A percentile compares a stretch with the other conserved stretches of the same genome.
phyloP scores from a whole-genome alignment of 2,797 vertebrate species.

The Threskiornis aethiopicus region DNA sequence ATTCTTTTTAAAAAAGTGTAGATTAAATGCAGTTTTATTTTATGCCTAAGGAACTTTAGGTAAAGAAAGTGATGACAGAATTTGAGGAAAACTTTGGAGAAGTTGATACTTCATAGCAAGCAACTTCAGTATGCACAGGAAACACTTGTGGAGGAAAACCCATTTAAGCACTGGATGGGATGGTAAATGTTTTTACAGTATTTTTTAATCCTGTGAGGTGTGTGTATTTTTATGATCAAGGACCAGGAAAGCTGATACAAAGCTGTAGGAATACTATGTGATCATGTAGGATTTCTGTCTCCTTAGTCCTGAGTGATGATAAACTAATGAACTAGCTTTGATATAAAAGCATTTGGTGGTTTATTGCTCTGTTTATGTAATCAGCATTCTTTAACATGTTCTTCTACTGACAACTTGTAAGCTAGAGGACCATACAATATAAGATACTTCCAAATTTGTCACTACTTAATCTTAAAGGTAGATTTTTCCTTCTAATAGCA shows the following conservation, averaged over 20 bases:
- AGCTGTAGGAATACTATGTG: conserved; percentile 7
- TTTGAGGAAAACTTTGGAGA: background rate
- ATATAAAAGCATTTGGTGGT: background rate
- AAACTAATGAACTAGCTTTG: background rate
- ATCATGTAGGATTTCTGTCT: conserved; percentile 44
- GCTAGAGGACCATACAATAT: background rate
- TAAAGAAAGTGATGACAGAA: background rate
- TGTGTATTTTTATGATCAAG: background rate
- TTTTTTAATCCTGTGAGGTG: background rate
- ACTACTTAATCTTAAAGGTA: background rate
- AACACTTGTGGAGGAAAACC: background rate
- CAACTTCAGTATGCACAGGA: background rate
- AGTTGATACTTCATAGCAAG: background rate
- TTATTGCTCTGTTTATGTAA: conserved; percentile 33
- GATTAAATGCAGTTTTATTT: background rate
- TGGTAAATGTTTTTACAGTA: background rate
- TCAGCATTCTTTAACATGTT: background rate
- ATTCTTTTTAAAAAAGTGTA: conserved; percentile 1
- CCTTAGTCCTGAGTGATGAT: conserved; percentile 29
- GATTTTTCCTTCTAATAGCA: background rate
- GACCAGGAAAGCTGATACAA: background rate
- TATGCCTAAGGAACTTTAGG: background rate
- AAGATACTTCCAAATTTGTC: background rate
- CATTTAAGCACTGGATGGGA: background rate
- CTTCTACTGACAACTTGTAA: background rate